Evolutionary conservation across 2,113 vertebrate species (phyloP).

Genomic region (Cnemophilus loriae): DNA sequence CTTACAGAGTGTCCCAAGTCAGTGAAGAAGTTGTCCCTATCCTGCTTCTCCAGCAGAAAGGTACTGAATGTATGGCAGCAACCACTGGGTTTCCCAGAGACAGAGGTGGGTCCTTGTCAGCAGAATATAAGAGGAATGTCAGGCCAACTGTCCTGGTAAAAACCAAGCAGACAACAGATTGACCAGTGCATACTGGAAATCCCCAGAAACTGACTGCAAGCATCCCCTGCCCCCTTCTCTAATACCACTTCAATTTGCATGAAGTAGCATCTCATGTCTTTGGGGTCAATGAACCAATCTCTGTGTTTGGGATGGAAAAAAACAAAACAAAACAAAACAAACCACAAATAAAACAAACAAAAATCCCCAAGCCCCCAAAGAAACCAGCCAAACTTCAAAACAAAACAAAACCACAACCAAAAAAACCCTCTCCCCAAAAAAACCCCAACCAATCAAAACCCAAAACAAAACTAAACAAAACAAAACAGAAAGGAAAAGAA

Average conservation of each 20-base stretch:
- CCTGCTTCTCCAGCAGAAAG: neutral
- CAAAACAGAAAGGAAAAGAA: neutral
- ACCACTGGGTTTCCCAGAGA: neutral
- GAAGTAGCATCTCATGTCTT: neutral
- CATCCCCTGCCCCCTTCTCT: neutral
- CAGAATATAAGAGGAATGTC: neutral
- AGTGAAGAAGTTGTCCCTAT: neutral
- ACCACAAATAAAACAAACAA: neutral
- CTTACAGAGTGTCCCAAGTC: neutral
- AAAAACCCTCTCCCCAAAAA: neutral
- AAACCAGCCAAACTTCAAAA: neutral
- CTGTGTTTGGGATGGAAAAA: neutral
- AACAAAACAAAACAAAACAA: neutral
- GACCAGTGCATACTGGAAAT: neutral
- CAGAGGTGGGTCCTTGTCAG: neutral
- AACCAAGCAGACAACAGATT: neutral
- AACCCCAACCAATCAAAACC: neutral
- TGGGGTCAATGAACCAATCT: neutral
- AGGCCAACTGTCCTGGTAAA: neutral
- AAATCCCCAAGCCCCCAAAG: neutral
- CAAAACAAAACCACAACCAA: neutral
- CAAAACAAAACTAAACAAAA: neutral
- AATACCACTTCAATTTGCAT: neutral
- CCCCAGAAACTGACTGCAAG: neutral
- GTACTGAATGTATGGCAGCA: rapidly evolving